Percentiles rank a stretch among this genome's conserved stretches.
phyloP scores from a whole-genome alignment of 1,140 invertebrate species.

The Bursaphelenchus mucronatus region DNA sequence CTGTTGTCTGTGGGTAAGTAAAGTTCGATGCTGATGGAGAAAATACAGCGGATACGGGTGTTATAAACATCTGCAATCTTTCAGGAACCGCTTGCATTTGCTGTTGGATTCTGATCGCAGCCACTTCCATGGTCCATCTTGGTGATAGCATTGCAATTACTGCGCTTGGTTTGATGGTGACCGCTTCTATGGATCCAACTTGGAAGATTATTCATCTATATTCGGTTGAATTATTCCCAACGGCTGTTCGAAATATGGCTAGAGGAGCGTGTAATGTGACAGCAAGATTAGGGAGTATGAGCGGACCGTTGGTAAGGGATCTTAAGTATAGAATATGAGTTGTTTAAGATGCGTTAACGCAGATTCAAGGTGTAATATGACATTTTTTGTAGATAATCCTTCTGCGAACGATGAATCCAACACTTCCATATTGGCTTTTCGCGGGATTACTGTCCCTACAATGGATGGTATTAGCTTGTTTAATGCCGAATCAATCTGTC shows the following conservation, averaged over 20 bases:
- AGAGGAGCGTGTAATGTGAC: constrained; percentile 38
- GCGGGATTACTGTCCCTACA: no score
- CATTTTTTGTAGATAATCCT: no score
- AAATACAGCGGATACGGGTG: no score
- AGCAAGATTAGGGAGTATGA: constrained; percentile 34
- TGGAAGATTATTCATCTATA: constrained; percentile 50
- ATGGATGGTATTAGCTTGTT: no score
- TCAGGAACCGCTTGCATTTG: constrained; percentile 30
- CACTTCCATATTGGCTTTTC: no score
- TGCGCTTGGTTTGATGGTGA: constrained; percentile 33
- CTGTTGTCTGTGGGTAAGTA: no score
- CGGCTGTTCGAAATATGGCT: constrained; percentile 44
- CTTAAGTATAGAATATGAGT: no score
- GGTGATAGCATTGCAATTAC: constrained; percentile 31
- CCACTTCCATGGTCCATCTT: background rate
- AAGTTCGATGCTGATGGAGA: no score
- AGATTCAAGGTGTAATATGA: no score
- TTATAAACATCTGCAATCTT: background rate
- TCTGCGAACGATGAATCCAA: no score
- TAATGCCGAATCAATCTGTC: no score
- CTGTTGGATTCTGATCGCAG: constrained; percentile 29
- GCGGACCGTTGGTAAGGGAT: constrained; percentile 27
- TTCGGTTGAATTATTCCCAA: constrained; percentile 49
- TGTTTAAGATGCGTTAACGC: no score
- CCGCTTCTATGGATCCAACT: constrained; percentile 45